Base-by-base conservation (phyloP, 1,140 invertebrate species). In the Caenorhabditis tropicalis region DNA sequence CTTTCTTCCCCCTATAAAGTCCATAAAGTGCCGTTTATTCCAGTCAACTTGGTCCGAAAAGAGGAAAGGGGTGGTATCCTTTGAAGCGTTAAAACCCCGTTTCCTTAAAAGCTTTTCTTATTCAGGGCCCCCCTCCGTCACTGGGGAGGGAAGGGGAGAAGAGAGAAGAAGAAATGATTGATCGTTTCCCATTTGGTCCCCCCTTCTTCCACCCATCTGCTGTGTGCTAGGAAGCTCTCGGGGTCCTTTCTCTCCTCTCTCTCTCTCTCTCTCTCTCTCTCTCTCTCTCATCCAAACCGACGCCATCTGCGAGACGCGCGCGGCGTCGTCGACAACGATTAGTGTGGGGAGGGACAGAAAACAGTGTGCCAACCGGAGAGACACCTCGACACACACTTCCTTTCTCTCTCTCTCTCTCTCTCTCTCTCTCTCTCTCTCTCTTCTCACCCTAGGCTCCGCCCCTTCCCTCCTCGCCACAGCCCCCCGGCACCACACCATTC, bases 141-240 rank as follows among this genome's bases (percentile, higher is more conserved):
- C n/a, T n/a, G n/a, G n/a, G n/a, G n/a, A n/a, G n/a, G n/a, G n/a
- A n/a, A n/a, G n/a, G n/a, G n/a, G n/a, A n/a, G n/a, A n/a, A n/a
- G n/a, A n/a, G n/a, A n/a, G n/a, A 56, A 56, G 29, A 56, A 27
- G 21, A 65, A 65, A 65, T 65, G 58, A 65, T 65, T 65, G 58
- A 65, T 65, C 58, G 58, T 65, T 65, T 65, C 58, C 58, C 58
- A 65, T 65, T 65, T 65, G 58, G 58, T 15, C 19, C 31, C 10
- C 16, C 24, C 58, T 65, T 31, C 29, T 31, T 65, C 31, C 58
- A 15, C 58, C 58, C 58, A 65, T 65, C 58, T 65, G 58, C 58
- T 65, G 3, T 2, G 53, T 29, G 53, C 7, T 36, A 65, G 29
- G 58, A 31, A 7, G 36, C 58, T 31, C 29, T 31, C 33, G 29